phyloP scores from a whole-genome alignment of 2,888 invertebrate genomes.

The Andrena haemorrhoa region DNA sequence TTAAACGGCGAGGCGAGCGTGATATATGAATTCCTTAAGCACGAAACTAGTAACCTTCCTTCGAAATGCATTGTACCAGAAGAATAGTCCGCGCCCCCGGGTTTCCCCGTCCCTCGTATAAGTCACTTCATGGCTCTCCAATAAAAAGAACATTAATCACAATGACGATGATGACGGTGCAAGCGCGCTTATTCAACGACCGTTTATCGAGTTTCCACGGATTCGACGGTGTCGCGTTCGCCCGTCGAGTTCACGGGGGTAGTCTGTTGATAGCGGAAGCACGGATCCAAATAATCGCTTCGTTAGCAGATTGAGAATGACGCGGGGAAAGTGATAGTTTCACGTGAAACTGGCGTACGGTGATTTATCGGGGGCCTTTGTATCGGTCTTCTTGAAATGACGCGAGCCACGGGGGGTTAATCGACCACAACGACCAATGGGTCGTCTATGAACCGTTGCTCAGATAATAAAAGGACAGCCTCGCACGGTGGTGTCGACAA shows the following conservation, averaged over 20 bases:
- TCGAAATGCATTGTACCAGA: constrained; percentile 29
- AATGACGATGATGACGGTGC: constrained; percentile 25
- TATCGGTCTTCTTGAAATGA: constrained; percentile 50
- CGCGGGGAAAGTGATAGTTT: constrained; percentile 56
- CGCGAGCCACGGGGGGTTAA: constrained; percentile 62
- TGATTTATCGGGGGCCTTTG: constrained; percentile 59
- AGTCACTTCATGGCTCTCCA: constrained; percentile 41
- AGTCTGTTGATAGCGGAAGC: not conserved
- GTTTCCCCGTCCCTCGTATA: constrained; percentile 31
- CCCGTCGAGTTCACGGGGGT: not conserved
- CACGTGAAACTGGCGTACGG: constrained; percentile 32
- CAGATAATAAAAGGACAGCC: constrained; percentile 59
- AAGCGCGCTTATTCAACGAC: constrained; percentile 18
- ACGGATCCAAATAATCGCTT: constrained; percentile 48
- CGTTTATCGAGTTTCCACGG: constrained; percentile 19
- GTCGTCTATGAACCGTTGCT: constrained; percentile 55
- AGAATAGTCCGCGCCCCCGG: constrained; percentile 35
- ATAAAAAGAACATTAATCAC: constrained; percentile 62
- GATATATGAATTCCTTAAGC: constrained; percentile 42
- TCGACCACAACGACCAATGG: constrained; percentile 63
- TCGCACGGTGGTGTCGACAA: constrained; percentile 51
- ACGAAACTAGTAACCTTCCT: constrained; percentile 47
- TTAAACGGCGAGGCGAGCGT: constrained; percentile 25
- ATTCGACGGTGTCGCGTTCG: not conserved
- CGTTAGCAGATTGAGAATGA: constrained; percentile 57